These are phyloP conservation scores for Lasioglossum villosulum DNA, from an alignment of 2,888 invertebrate species.

Conservation along the genomic window DNA sequence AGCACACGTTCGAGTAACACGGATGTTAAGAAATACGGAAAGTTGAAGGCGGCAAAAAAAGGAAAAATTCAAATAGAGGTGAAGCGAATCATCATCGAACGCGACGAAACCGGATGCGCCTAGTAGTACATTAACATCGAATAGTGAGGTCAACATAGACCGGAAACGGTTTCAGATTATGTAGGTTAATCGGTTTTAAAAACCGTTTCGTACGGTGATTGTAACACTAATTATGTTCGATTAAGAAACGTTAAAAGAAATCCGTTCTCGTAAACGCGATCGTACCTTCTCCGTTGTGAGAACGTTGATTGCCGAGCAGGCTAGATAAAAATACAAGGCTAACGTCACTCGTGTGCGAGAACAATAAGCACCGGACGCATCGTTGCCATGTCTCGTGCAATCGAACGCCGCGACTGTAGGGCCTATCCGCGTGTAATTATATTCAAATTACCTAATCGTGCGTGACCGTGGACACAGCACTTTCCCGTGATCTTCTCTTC, in stretches of 20 bases:
- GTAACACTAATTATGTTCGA: not conserved
- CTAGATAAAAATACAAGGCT: constrained; percentile 53
- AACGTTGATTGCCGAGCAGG: constrained; percentile 23
- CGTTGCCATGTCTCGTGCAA: constrained; percentile 12
- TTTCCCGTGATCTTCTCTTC: not conserved
- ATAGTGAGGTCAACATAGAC: not conserved
- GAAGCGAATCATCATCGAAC: not conserved
- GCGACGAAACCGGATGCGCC: not conserved
- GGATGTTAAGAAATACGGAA: not conserved
- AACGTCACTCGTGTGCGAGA: constrained; percentile 43
- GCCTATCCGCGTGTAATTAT: constrained; percentile 40
- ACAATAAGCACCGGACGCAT: constrained; percentile 37
- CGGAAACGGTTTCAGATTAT: not conserved
- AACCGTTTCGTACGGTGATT: not conserved
- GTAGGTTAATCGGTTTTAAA: no score
- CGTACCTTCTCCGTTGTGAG: not conserved
- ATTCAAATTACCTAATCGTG: constrained; percentile 6
- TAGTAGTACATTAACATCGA: not conserved
- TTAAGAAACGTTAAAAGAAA: not conserved
- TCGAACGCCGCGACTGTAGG: not conserved
- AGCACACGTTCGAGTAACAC: no score
- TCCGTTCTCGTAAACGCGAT: not conserved
- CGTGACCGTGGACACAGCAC: not conserved
- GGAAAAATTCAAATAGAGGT: not conserved
- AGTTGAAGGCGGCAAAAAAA: not conserved